Evolutionary conservation across 2,888 invertebrate genomes (phyloP).

Genomic region (Opisthograptis luteolata): DNA sequence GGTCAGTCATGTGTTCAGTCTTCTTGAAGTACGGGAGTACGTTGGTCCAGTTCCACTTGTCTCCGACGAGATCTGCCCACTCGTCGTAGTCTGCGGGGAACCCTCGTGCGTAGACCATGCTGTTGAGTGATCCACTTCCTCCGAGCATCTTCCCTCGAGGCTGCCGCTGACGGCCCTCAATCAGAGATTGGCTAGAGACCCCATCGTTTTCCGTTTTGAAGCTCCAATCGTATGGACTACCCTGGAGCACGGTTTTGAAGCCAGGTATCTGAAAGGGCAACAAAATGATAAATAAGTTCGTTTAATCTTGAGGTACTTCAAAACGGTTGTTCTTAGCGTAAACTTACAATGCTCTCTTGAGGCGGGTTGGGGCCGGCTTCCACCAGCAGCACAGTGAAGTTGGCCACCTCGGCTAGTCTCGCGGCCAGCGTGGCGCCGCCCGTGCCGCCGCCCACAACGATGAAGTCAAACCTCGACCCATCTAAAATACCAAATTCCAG

Average conservation of each 20-base stretch:
- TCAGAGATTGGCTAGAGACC: conserved; percentile 58
- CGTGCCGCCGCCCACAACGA: conserved; percentile 71
- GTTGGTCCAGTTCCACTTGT: conserved; percentile 62
- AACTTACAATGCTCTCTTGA: conserved; percentile 61
- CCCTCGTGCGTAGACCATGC: conserved; percentile 73
- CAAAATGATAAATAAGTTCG: conserved; percentile 7
- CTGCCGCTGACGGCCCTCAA: conserved; percentile 56
- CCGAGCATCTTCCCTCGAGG: conserved; percentile 71
- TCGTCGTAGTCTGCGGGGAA: conserved; percentile 67
- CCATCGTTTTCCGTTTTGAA: conserved; percentile 61
- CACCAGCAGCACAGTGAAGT: conserved; percentile 59
- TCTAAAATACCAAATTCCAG: too few relatives aligned
- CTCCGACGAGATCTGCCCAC: conserved; percentile 59
- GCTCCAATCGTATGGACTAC: conserved; percentile 67
- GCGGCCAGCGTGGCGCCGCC: conserved; percentile 67
- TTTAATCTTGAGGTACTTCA: neutral
- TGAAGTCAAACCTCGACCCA: conserved; percentile 61
- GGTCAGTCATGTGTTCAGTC: conserved; percentile 66
- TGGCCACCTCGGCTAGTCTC: conserved; percentile 51
- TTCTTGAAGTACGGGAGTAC: conserved; percentile 68
- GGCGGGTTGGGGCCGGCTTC: conserved; percentile 73
- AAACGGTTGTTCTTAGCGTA: too few relatives aligned
- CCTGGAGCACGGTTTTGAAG: conserved; percentile 50
- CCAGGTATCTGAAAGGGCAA: conserved; percentile 58
- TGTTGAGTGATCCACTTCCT: conserved; percentile 68